Base-by-base conservation (phyloP, 2,113 vertebrate genomes). In the Scytalopus superciliaris region DNA sequence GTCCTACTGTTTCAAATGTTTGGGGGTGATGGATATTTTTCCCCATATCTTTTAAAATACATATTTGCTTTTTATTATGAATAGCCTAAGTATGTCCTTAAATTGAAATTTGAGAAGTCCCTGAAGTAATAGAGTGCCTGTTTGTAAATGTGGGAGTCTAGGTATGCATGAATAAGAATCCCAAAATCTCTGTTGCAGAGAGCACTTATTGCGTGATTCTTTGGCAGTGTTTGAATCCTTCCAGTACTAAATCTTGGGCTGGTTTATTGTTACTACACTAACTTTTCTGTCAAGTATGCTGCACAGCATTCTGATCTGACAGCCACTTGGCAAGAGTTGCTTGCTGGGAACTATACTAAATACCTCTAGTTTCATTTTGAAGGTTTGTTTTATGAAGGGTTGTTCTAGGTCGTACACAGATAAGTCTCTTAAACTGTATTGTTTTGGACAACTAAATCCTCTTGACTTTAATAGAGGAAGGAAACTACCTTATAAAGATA, bases 201-300 rank as follows among this genome's bases (percentile, higher is more conserved):
- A 70, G 25, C 4, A 25, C 19, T 84, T 80, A 35, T 0, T 64
- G 42, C 45, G 31, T 56, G 53, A 52, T 74, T 74, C 64, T 83
- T 40, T 52, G 63, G 25, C 69, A 73, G 44, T 19, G 12, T 64
- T 89, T 90, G 18, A 82, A 42, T 93, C 63, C 44, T 82, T 81
- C 59, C 57, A 31, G 49, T 78, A 40, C 25, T 64, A 72, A 94
- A 69, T 67, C 45, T 75, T 3, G 4, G 25, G 12, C 30, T 92
- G 72, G 18, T 81, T 89, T 94, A 62, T 60, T 81, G 49, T 86
- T 56, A 35, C 68, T 90, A 10, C 17, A 22, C 24, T 53, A 77
- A 56, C 19, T 93, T 84, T 93, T 88, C 92, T 93, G 52, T 95
- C 60, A 84, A 93, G 80, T 50, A n/a, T 57, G 28, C 68, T 68